Conservation (phyloP, 2,888 invertebrate species). For the Eudasyphora cyanicolor region DNA sequence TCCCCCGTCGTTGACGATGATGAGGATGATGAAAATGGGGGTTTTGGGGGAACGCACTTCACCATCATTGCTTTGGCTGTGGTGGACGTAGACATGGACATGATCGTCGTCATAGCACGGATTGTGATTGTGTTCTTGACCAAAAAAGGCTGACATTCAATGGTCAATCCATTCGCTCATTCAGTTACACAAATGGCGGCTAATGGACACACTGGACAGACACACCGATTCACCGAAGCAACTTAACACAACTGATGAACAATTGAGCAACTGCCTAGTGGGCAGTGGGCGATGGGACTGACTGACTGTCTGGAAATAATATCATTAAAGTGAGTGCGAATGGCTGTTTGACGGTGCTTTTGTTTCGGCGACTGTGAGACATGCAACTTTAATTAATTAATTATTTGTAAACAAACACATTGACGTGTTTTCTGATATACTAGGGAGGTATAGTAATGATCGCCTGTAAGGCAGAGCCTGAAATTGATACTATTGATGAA, state of each 20-base stretch:
- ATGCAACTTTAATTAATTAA: slow-evolving; percentile 6
- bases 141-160: neutral
- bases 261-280: neutral
- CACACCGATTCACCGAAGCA: too few species aligned
- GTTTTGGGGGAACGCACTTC: neutral
- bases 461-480: too few species aligned
- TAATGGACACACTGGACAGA: too few species aligned
- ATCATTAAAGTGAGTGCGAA: neutral
- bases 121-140: neutral
- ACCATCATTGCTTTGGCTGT: too few species aligned
- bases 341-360: neutral
- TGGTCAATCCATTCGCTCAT: neutral
- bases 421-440: neutral
- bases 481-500: too few species aligned
- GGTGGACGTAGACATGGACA: too few species aligned
- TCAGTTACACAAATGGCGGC: too few species aligned
- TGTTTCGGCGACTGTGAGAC: neutral
- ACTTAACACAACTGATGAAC: too few species aligned
- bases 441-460: neutral
- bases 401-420: slow-evolving; percentile 2
- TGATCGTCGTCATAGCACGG: too few species aligned
- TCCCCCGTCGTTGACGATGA: too few species aligned
- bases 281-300: too few species aligned
- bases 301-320: neutral
- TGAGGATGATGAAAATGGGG: too few species aligned